phyloP scores from a whole-genome alignment of 2,888 invertebrate genomes.

The Lasioglossum calceatum region DNA sequence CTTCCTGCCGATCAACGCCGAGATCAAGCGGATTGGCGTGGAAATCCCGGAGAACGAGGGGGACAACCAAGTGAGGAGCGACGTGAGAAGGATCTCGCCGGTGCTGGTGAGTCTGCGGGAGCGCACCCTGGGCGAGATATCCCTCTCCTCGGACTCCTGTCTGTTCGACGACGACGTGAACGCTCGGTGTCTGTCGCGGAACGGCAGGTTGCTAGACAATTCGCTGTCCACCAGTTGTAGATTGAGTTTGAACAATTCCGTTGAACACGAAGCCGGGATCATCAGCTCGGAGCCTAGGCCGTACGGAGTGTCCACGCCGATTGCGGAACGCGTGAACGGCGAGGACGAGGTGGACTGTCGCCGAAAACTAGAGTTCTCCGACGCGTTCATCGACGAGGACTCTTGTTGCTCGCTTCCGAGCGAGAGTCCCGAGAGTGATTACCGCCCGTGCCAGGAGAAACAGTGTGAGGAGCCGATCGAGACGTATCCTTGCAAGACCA shows the following conservation, averaged over 20 bases:
- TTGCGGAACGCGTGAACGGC: slow-evolving; percentile 15
- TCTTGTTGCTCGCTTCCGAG: slow-evolving; percentile 47
- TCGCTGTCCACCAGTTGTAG: slow-evolving; percentile 1
- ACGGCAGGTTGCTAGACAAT: slow-evolving; percentile 8
- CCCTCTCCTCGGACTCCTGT: slow-evolving; percentile 73
- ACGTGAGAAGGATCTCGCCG: slow-evolving; percentile 81
- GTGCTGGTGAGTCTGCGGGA: slow-evolving; percentile 81
- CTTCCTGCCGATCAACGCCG: slow-evolving; percentile 75
- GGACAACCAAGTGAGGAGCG: slow-evolving; percentile 79
- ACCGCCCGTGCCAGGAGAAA: slow-evolving; percentile 36
- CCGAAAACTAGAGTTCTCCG: slow-evolving; percentile 24
- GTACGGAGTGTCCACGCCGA: neutral
- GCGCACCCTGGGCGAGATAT: slow-evolving; percentile 81
- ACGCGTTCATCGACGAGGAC: slow-evolving; percentile 30
- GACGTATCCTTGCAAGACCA: neutral
- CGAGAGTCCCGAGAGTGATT: slow-evolving; percentile 35
- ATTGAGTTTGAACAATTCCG: neutral
- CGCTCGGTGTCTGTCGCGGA: slow-evolving; percentile 26
- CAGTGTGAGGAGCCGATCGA: slow-evolving; percentile 50
- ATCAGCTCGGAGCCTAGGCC: neutral
- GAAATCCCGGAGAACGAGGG: slow-evolving; percentile 81
- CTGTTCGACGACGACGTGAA: slow-evolving; percentile 51
- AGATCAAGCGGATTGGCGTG: slow-evolving; percentile 80
- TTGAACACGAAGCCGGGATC: neutral
- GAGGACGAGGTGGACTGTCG: neutral